Conservation (phyloP, 2,888 invertebrate species). For the Spilarctia lutea region DNA sequence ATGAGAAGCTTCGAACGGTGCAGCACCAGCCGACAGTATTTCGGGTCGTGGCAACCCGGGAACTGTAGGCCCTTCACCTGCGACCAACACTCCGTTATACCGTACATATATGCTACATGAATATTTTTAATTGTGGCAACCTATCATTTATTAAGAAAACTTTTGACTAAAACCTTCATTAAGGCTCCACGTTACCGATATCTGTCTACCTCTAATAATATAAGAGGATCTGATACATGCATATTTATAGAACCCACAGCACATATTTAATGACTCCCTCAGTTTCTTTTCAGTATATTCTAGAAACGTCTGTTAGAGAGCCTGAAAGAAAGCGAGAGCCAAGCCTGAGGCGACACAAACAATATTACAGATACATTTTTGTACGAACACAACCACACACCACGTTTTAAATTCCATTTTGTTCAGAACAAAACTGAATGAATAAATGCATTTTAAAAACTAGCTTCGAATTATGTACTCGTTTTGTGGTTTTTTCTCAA, state of each 20-base stretch:
- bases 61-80: conserved; percentile 98
- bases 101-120: conserved; percentile 60
- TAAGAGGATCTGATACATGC: not conserved
- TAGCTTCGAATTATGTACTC: not conserved
- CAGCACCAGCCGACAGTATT: conserved; percentile 98
- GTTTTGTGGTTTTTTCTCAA: not conserved
- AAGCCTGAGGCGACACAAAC: conserved; percentile 77
- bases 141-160: not conserved
- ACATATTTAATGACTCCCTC: conserved; percentile 18
- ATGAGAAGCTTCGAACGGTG: conserved; percentile 98
- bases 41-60: conserved; percentile 97
- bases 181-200: not conserved
- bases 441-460: conserved; percentile 54
- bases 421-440: conserved; percentile 50
- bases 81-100: conserved; percentile 80
- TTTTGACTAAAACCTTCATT: not conserved
- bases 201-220: not conserved
- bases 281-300: conserved; percentile 30
- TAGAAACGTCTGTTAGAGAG: conserved; percentile 33
- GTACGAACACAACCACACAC: conserved; percentile 77
- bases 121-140: conserved; percentile 33
- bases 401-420: conserved; percentile 61
- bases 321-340: conserved; percentile 63
- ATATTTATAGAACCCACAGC: conserved; percentile 5
- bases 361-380: conserved; percentile 54